Evolutionary conservation across 2,113 vertebrate species (phyloP).

Genomic region (Tauraco erythrolophus): DNA sequence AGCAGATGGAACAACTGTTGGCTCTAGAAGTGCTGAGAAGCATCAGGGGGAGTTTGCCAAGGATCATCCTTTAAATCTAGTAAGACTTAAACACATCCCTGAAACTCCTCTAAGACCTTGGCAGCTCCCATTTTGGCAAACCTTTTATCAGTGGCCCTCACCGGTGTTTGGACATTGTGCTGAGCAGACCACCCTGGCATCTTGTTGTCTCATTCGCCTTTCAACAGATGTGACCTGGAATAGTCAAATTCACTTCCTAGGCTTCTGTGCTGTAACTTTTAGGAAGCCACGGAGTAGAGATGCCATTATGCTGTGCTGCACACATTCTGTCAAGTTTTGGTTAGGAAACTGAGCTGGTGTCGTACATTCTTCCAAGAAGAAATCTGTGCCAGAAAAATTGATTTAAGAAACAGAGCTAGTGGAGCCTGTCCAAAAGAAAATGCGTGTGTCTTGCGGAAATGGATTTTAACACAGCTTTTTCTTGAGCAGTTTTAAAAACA

Average conservation of each 20-base stretch:
- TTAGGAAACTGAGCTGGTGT: slow-evolving; percentile 57
- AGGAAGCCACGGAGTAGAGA: neutral
- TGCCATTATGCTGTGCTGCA: slow-evolving; percentile 50
- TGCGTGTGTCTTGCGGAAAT: slow-evolving; percentile 65
- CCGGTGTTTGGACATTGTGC: slow-evolving; percentile 31
- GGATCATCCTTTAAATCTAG: slow-evolving; percentile 72
- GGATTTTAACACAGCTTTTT: slow-evolving; percentile 68
- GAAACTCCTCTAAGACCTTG: slow-evolving; percentile 69
- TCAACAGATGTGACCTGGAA: slow-evolving; percentile 18
- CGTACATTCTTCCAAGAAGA: slow-evolving; percentile 61
- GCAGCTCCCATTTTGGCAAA: slow-evolving; percentile 56
- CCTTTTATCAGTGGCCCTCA: slow-evolving; percentile 60
- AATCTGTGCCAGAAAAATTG: slow-evolving; percentile 58
- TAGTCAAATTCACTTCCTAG: neutral
- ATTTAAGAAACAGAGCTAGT: slow-evolving; percentile 69
- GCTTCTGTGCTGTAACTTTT: slow-evolving; percentile 10
- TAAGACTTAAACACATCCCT: slow-evolving; percentile 63
- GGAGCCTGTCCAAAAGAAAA: slow-evolving; percentile 67
- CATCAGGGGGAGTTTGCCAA: slow-evolving; percentile 64
- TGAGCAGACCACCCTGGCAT: slow-evolving; percentile 18
- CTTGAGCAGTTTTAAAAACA: slow-evolving; percentile 68
- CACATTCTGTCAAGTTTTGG: slow-evolving; percentile 65
- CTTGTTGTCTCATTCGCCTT: neutral
- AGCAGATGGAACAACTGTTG: slow-evolving; percentile 71
- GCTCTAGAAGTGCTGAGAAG: slow-evolving; percentile 63